Evolutionary conservation across 2,113 vertebrate genomes (phyloP).

Genomic region (Ceyx margarethae): DNA sequence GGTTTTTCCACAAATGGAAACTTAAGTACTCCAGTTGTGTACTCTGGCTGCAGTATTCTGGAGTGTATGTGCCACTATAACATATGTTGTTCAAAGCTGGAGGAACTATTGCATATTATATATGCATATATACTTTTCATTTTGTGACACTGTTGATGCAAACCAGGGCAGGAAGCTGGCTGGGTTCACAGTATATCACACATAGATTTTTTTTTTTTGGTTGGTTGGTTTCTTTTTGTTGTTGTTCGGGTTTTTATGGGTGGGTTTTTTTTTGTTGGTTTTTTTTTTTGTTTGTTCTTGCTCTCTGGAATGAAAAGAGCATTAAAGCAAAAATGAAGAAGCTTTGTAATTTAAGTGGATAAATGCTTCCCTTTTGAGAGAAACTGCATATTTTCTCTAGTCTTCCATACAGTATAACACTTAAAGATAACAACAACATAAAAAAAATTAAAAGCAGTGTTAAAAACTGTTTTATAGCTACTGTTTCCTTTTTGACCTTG

Average conservation of each 20-base stretch:
- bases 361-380: background rate
- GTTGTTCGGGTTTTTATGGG: too few relatives aligned
- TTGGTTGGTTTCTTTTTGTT: background rate
- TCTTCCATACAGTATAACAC: background rate
- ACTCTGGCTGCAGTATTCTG: background rate
- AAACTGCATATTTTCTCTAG: background rate
- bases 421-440: background rate
- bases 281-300: background rate
- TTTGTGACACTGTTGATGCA: conserved; percentile 38
- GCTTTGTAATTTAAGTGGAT: background rate
- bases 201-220: background rate
- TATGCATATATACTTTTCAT: background rate
- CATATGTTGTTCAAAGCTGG: conserved; percentile 6
- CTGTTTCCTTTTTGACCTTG: conserved; percentile 22
- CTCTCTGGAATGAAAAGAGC: background rate
- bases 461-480: background rate
- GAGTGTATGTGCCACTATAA: background rate
- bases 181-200: background rate
- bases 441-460: background rate
- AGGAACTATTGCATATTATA: background rate
- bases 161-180: conserved; percentile 59
- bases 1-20: background rate
- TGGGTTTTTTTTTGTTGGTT: background rate
- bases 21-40: background rate
- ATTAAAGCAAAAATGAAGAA: background rate